Percentiles rank a stretch among this genome's conserved stretches.
Conservation (phyloP, 23 tunicate species). For the Trididemnum miniatum region DNA sequence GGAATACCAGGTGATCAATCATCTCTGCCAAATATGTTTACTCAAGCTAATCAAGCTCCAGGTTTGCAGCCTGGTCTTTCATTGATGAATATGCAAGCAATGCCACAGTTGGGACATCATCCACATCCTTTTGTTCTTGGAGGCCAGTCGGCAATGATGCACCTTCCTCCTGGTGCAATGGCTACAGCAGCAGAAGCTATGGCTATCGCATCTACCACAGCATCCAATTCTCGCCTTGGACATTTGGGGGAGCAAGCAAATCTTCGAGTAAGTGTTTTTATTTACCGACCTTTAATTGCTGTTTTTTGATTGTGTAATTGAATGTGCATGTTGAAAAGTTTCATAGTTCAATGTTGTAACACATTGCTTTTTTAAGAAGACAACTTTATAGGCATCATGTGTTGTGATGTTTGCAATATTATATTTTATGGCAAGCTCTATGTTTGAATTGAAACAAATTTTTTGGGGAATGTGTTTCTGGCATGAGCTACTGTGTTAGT, state of each 20-base stretch:
- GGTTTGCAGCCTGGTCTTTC: conserved; percentile 27
- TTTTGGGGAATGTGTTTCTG: no score
- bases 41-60: conserved; percentile 29
- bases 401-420: no score
- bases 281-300: not conserved
- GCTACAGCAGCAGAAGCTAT: conserved; percentile 33
- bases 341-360: no score
- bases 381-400: no score
- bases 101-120: conserved; percentile 32
- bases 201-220: conserved; percentile 12
- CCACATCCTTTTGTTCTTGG: conserved; percentile 41
- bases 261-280: conserved; percentile 24
- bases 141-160: conserved; percentile 41
- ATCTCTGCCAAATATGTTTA: conserved; percentile 33
- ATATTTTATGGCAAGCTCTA: no score
- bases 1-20: conserved; percentile 36
- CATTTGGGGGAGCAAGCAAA: not conserved
- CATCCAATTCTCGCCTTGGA: conserved; percentile 21
- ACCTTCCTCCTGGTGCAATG: conserved; percentile 35
- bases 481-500: no score
- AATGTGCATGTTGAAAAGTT: not conserved
- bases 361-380: no score
- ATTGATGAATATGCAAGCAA: conserved; percentile 37
- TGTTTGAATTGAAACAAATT: no score
- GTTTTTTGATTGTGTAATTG: not conserved